These are phyloP conservation scores for Epinephelus moara DNA, from an alignment of 2,113 vertebrate species.

Conservation along the genomic window DNA sequence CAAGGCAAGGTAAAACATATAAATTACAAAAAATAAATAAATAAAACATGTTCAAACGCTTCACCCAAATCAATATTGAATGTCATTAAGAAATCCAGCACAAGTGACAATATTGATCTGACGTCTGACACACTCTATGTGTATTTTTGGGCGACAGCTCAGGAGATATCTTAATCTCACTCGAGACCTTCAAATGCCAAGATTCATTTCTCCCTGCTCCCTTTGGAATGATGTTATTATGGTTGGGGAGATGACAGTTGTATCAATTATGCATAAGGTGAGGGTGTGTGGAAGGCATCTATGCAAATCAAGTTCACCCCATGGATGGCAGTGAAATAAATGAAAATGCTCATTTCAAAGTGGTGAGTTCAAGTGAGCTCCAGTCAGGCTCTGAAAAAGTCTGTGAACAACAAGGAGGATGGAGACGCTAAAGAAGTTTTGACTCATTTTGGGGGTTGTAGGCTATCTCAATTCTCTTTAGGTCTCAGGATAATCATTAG, in stretches of 20 bases:
- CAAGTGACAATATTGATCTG: conserved; percentile 66
- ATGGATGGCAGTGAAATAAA: conserved; percentile 63
- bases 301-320: conserved; percentile 72
- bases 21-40: conserved; percentile 22
- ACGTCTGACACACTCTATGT: conserved; percentile 61
- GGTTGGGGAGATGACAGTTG: conserved; percentile 76
- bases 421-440: conserved; percentile 1
- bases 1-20: conserved; percentile 9
- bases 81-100: conserved; percentile 55
- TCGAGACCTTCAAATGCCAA: conserved; percentile 75
- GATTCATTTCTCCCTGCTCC: conserved; percentile 72
- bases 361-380: conserved; percentile 37
- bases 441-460: not conserved
- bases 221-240: conserved; percentile 77
- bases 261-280: conserved; percentile 81
- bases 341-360: conserved; percentile 69
- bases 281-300: conserved; percentile 67
- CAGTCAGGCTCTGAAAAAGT: conserved; percentile 4
- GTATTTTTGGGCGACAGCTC: conserved; percentile 72
- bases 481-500: not conserved
- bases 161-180: conserved; percentile 70
- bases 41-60: conserved; percentile 12
- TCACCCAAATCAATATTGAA: conserved; percentile 61
- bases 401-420: not conserved
- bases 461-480: not conserved